Percentiles rank a stretch among this genome's conserved stretches.
Evolutionary conservation across 1,140 invertebrate species (phyloP).

Genomic region (Carposina sasakii): DNA sequence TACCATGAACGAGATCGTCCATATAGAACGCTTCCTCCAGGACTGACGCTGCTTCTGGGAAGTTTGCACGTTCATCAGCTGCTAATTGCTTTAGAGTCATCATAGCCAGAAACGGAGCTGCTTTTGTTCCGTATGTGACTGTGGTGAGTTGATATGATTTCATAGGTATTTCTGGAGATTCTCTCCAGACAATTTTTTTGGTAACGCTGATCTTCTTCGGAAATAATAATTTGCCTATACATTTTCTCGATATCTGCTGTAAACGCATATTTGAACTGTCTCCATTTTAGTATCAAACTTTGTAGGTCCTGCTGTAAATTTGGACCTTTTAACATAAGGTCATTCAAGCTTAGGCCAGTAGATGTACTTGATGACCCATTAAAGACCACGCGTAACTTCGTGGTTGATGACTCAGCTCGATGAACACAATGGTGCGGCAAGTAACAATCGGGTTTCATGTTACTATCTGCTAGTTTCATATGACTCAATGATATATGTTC

Average conservation of each 20-base stretch:
- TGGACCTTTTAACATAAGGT: neutral
- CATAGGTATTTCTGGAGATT: neutral
- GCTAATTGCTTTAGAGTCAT: slow-evolving; percentile 4
- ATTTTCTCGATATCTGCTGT: neutral
- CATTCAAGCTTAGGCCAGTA: neutral
- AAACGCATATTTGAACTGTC: neutral
- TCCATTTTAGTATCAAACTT: neutral
- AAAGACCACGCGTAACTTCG: neutral
- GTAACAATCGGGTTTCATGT: neutral
- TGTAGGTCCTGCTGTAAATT: neutral
- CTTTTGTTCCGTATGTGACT: neutral
- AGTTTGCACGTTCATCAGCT: neutral
- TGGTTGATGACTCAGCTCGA: neutral
- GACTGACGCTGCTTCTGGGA: neutral
- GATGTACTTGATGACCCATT: neutral
- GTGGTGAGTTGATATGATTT: neutral
- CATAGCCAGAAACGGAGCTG: slow-evolving; percentile 3
- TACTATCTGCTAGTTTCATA: neutral
- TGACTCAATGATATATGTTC: neutral
- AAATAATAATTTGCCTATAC: neutral
- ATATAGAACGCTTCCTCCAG: slow-evolving; percentile 4
- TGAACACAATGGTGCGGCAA: neutral
- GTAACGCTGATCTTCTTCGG: neutral
- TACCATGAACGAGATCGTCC: slow-evolving; percentile 1
- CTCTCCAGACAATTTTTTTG: neutral